Conservation (phyloP, 1,140 invertebrate species). For the Caerostris darwini region DNA sequence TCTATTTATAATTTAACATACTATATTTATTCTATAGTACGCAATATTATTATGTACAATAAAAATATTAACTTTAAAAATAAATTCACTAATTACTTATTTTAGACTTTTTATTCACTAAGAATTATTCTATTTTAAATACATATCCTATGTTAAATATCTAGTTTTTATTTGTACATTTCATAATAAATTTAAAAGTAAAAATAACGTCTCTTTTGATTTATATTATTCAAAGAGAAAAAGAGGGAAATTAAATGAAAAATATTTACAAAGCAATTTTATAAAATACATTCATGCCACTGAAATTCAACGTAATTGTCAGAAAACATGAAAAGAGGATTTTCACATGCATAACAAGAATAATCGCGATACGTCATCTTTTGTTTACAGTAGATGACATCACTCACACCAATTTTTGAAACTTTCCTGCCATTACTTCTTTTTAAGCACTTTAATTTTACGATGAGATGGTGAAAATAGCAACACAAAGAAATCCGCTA, state of each 20-base stretch:
- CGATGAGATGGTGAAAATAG: background rate
- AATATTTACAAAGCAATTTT: background rate
- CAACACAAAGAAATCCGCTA: background rate
- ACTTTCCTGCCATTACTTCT: background rate
- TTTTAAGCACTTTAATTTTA: background rate
- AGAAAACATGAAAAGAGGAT: background rate
- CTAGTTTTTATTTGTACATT: too few relatives aligned
- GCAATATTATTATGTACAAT: too few relatives aligned
- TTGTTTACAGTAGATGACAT: background rate
- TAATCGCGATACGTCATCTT: background rate
- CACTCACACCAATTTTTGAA: conserved; percentile 12
- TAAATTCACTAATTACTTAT: too few relatives aligned
- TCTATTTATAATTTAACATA: too few relatives aligned
- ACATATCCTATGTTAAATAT: too few relatives aligned
- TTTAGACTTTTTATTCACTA: too few relatives aligned
- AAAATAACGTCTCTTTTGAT: background rate
- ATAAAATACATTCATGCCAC: background rate
- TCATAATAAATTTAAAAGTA: background rate
- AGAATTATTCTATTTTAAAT: too few relatives aligned
- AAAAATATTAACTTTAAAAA: too few relatives aligned
- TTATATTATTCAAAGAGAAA: background rate
- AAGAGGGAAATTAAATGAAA: background rate
- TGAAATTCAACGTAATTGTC: conserved; percentile 7
- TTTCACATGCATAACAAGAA: background rate
- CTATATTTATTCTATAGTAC: too few relatives aligned